Evolutionary conservation across 30 jellyfish, hydroid and myxozoan genomes (phyloP).

Genomic region (Pelagia noctiluca): DNA sequence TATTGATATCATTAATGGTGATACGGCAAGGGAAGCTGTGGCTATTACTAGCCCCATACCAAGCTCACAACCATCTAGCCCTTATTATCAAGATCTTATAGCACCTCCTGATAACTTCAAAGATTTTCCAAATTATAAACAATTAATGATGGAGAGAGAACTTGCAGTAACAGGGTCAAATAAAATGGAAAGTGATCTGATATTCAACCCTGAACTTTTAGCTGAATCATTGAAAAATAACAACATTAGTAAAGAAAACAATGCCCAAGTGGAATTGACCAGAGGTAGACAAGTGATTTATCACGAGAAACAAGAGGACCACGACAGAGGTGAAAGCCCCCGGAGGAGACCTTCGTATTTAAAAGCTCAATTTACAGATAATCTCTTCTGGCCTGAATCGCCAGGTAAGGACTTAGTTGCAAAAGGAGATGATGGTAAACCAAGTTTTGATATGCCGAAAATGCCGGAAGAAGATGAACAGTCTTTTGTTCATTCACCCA

Average conservation of each 20-base stretch:
- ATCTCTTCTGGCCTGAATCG: constrained; percentile 60
- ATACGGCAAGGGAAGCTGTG: neutral
- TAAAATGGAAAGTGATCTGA: constrained; percentile 23
- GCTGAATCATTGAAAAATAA: constrained; percentile 16
- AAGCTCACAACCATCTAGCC: neutral
- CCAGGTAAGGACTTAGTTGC: neutral
- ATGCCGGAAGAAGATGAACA: constrained; percentile 43
- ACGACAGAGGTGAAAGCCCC: constrained; percentile 80
- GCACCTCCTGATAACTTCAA: constrained; percentile 90
- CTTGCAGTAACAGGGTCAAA: constrained; percentile 8
- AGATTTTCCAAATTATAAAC: constrained; percentile 62
- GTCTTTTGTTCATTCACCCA: constrained; percentile 28
- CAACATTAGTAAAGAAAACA: constrained; percentile 54
- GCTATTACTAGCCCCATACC: constrained; percentile 3
- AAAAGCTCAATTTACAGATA: constrained; percentile 80
- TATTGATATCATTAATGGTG: neutral
- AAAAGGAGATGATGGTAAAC: neutral
- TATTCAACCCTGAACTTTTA: neutral
- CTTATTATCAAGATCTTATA: constrained; percentile 48
- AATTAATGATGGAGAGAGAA: constrained; percentile 7
- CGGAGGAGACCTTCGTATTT: constrained; percentile 91
- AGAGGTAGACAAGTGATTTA: constrained; percentile 55
- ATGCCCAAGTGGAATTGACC: constrained; percentile 7
- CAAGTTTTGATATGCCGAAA: constrained; percentile 5
- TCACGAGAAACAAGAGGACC: constrained; percentile 6